A percentile compares a stretch with the other conserved stretches of the same genome.
Evolutionary conservation across 2,113 vertebrate genomes (phyloP).

Genomic region (Symphodus melops): DNA sequence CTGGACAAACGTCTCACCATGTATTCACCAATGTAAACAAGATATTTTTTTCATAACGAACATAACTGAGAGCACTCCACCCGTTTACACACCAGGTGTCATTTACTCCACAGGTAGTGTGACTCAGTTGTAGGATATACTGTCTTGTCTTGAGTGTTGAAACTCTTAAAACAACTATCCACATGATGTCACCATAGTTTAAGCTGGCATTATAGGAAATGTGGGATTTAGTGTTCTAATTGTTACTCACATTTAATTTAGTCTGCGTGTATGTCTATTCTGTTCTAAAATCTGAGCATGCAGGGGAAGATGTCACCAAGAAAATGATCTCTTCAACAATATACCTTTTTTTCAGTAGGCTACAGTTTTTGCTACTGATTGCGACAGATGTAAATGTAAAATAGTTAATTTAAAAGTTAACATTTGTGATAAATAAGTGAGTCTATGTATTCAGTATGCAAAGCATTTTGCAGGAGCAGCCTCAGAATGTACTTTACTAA

Average conservation of each 20-base stretch:
- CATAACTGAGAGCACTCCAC: background rate
- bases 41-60: background rate
- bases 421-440: background rate
- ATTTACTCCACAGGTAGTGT: background rate
- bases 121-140: background rate
- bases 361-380: background rate
- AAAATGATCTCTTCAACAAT: background rate
- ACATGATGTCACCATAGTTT: background rate
- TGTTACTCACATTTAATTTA: background rate
- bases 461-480: too few relatives aligned
- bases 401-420: background rate
- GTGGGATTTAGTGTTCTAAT: background rate
- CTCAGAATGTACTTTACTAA: too few relatives aligned
- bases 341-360: background rate
- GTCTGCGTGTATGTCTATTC: background rate
- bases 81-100: background rate
- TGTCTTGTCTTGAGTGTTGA: background rate
- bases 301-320: background rate
- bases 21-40: slow-evolving; percentile 29
- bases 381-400: too few relatives aligned
- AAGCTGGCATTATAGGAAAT: background rate
- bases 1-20: slow-evolving; percentile 34
- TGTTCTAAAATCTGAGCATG: background rate
- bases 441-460: too few relatives aligned
- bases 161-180: background rate